Conservation (phyloP, 1,140 invertebrate genomes). For the Solenopsis fugax region DNA sequence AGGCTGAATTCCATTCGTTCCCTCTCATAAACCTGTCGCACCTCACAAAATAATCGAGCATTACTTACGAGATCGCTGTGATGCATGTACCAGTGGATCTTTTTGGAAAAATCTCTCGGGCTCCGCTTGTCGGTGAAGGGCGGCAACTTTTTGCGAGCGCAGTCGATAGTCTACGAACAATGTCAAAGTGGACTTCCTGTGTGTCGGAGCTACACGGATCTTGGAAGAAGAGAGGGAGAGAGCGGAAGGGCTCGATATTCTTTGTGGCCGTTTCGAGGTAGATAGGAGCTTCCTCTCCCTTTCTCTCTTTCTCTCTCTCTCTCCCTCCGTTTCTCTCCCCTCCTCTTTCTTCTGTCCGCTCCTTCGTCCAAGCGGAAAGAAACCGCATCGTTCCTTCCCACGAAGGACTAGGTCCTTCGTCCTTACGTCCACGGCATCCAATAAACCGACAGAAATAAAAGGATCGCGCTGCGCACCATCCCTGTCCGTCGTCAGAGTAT, state of each 20-base stretch:
- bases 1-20: conserved; percentile 1
- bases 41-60: conserved; percentile 3
- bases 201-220: conserved; percentile 22
- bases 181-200: conserved; percentile 61
- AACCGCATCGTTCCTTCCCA: conserved; percentile 48
- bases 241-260: conserved; percentile 46
- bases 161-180: conserved; percentile 60
- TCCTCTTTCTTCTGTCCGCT: conserved; percentile 7
- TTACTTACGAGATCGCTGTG: conserved; percentile 32
- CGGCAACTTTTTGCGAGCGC: conserved; percentile 45
- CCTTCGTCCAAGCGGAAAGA: conserved; percentile 66
- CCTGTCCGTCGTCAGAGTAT: not conserved
- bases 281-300: conserved; percentile 12
- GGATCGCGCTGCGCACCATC: conserved; percentile 29
- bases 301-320: not conserved
- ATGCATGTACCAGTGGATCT: conserved; percentile 3
- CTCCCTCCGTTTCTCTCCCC: not conserved
- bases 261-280: conserved; percentile 55
- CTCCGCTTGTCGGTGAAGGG: conserved; percentile 9
- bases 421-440: conserved; percentile 65
- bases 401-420: conserved; percentile 45
- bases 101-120: conserved; percentile 48
- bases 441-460: conserved; percentile 73
- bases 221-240: not conserved
- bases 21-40: conserved; percentile 40